Evolutionary conservation across 1,140 invertebrate species (phyloP), one percentile per base, ranked within the genome.

Genomic region (Caenorhabditis latens): DNA sequence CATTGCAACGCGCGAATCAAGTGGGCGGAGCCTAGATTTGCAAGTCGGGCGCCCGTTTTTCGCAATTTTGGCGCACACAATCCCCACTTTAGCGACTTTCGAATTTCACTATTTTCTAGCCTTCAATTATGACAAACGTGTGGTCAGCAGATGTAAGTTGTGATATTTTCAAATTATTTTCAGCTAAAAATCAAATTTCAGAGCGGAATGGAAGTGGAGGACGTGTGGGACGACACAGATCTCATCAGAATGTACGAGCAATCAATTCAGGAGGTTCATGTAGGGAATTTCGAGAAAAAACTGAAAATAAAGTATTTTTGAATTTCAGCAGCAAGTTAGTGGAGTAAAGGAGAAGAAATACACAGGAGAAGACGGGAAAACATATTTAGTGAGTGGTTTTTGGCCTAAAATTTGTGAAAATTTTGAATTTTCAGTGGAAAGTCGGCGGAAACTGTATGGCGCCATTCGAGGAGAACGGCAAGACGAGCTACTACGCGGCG

Each of bases 211-310:
- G 61, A 84, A 3, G 61, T 67, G 5, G 84, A 58, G 14, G 86
- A 87, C 9, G 65, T 85, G 13, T 88, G 87, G 87, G 87, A 88
- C 46, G 87, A 88, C 53, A 75, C 87, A 21, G 87, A 24, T n/a
- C 84, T 88, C 11, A 88, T 88, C 55, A 43, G 79, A 53, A 88
- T 88, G 87, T 88, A 88, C 40, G 87, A 88, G 7, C 63, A 88
- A 43, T 84, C 83, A 4, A 58, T 88, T 19, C 19, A 48, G 8
- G 57, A 50, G 32, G 32, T 71, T 57, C 46, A 63, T 50, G 86
- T 87, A 50, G 58, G 86, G 40, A 40, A 14, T 14, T 65, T 21
- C 21, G 48, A 4, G 2, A 2, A 32, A 16, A 75, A 84, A 65
- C 16, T 11, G 4, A 21, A 65, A 65, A 21, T 42, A 21, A 4